Percentiles rank a stretch among this genome's conserved stretches.
Evolutionary conservation across 2,888 invertebrate genomes (phyloP).

Genomic region (Drosophila stalkeri): DNA sequence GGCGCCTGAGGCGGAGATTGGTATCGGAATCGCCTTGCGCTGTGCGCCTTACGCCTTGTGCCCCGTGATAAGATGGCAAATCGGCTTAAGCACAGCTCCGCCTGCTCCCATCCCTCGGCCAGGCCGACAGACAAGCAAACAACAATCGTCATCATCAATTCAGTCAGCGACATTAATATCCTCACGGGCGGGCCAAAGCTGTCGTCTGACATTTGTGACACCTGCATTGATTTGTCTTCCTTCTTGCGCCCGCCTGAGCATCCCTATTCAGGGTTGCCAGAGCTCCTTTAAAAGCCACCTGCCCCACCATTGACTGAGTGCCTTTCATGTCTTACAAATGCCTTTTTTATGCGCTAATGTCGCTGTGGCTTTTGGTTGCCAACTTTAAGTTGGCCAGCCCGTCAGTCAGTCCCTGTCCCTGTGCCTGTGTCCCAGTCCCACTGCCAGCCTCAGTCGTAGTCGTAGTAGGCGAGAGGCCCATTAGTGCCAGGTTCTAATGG

Average conservation of each 20-base stretch:
- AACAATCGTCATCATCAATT: slow-evolving; percentile 79
- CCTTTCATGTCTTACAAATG: slow-evolving; percentile 79
- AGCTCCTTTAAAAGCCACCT: slow-evolving; percentile 59
- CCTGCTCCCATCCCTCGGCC: not conserved
- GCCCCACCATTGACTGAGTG: slow-evolving; percentile 68
- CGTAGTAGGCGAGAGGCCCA: slow-evolving; percentile 44
- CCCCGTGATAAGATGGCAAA: slow-evolving; percentile 78
- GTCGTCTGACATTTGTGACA: slow-evolving; percentile 81
- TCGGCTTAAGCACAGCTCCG: slow-evolving; percentile 65
- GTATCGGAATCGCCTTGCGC: slow-evolving; percentile 48
- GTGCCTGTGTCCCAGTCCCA: too few relatives aligned
- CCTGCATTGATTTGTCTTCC: slow-evolving; percentile 81
- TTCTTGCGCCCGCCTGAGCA: slow-evolving; percentile 28
- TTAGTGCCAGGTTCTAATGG: slow-evolving; percentile 70
- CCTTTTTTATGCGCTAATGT: slow-evolving; percentile 76
- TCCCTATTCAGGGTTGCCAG: slow-evolving; percentile 5
- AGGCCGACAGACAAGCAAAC: slow-evolving; percentile 36
- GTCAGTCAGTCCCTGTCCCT: not conserved
- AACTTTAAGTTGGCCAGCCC: slow-evolving; percentile 42
- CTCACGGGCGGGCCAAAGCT: slow-evolving; percentile 64
- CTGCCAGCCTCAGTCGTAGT: not conserved
- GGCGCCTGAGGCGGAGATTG: slow-evolving; percentile 65
- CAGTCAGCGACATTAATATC: slow-evolving; percentile 80
- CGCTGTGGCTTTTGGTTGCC: slow-evolving; percentile 58
- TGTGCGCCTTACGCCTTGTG: slow-evolving; percentile 21